These are phyloP conservation scores for Paedocypris sp. DNA, from an alignment of 2,113 vertebrate species.

Conservation along the genomic window DNA sequence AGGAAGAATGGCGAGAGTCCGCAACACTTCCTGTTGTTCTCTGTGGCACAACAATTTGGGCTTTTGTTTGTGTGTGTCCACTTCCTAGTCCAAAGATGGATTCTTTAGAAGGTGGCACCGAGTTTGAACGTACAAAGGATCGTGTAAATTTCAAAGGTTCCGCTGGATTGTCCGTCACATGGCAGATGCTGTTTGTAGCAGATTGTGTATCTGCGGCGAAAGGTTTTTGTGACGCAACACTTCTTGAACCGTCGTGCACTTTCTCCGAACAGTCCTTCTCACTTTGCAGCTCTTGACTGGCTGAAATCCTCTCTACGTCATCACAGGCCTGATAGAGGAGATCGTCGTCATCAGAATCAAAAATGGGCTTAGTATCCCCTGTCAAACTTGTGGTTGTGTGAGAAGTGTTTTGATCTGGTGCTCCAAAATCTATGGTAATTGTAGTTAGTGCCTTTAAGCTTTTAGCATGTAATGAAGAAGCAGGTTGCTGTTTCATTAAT, in stretches of 20 bases:
- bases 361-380: neutral
- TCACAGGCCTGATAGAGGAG: constrained; percentile 82
- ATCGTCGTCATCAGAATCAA: constrained; percentile 60
- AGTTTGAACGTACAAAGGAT: constrained; percentile 19
- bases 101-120: constrained; percentile 11
- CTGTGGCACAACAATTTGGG: constrained; percentile 35
- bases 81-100: constrained; percentile 19
- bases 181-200: neutral
- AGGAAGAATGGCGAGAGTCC: constrained; percentile 45
- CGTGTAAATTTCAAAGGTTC: neutral
- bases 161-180: neutral
- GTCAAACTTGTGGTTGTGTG: neutral
- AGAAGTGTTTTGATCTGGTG: neutral
- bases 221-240: neutral
- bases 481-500: neutral
- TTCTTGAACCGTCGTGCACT: neutral
- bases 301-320: constrained; percentile 71
- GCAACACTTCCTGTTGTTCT: constrained; percentile 30
- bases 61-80: constrained; percentile 36
- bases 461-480: neutral
- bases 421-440: neutral
- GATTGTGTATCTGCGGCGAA: neutral
- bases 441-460: neutral
- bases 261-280: constrained; percentile 1
- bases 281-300: constrained; percentile 46